A percentile compares a stretch with the other conserved stretches of the same genome.
These are phyloP conservation scores for Catonia carolina DNA, from an alignment of 2,888 invertebrate species.

Conservation along the genomic window DNA sequence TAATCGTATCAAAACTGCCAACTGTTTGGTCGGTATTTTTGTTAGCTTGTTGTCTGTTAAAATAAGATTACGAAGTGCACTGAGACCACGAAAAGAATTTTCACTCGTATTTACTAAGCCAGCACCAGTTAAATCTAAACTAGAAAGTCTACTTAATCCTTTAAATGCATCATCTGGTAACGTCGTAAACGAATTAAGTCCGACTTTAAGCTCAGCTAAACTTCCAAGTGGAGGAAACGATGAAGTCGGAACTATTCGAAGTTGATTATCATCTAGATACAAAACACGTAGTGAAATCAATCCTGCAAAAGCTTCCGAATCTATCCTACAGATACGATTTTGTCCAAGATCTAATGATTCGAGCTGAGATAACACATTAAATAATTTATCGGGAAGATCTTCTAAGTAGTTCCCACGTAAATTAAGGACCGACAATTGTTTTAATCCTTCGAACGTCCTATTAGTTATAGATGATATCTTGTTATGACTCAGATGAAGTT, in stretches of 20 bases:
- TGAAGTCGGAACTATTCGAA: slow-evolving; percentile 67
- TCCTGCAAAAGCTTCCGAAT: slow-evolving; percentile 68
- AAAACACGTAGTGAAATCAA: slow-evolving; percentile 68
- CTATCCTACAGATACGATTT: slow-evolving; percentile 75
- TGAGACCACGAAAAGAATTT: slow-evolving; percentile 67
- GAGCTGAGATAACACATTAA: slow-evolving; percentile 64
- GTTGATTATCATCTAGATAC: slow-evolving; percentile 76
- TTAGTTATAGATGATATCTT: slow-evolving; percentile 75
- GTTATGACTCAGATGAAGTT: slow-evolving; percentile 76
- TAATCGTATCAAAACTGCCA: slow-evolving; percentile 62
- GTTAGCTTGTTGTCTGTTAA: slow-evolving; percentile 72
- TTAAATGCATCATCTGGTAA: slow-evolving; percentile 72
- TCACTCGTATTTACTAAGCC: slow-evolving; percentile 71
- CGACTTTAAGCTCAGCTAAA: slow-evolving; percentile 76
- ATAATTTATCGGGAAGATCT: slow-evolving; percentile 66
- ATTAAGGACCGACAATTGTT: slow-evolving; percentile 71
- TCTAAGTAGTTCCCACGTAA: slow-evolving; percentile 75
- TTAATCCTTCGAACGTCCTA: slow-evolving; percentile 70
- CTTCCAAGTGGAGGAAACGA: slow-evolving; percentile 66
- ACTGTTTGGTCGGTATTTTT: slow-evolving; percentile 66
- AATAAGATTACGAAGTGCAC: slow-evolving; percentile 67
- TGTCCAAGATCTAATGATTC: slow-evolving; percentile 81
- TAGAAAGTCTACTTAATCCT: slow-evolving; percentile 65
- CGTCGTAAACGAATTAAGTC: slow-evolving; percentile 70
- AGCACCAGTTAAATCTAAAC: slow-evolving; percentile 73